phyloP scores from a whole-genome alignment of 2,797 vertebrate species.

The Australoheros facetus region DNA sequence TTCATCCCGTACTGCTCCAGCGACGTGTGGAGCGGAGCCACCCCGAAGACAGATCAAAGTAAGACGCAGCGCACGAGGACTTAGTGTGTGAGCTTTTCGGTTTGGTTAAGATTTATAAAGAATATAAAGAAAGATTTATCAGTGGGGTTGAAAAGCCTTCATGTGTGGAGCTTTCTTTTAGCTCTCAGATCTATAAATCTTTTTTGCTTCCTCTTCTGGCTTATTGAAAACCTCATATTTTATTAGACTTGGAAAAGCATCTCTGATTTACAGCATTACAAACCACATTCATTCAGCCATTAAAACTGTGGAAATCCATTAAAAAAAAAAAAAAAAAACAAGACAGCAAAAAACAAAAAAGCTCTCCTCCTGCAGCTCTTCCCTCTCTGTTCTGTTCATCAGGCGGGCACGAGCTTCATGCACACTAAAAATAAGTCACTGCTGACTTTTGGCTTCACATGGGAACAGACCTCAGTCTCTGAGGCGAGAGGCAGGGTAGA shows the following conservation, averaged over 20 bases:
- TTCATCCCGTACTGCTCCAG: conserved; percentile 98
- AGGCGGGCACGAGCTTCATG: neutral
- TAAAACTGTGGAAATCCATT: neutral
- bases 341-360: neutral
- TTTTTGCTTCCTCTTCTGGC: neutral
- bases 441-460: neutral
- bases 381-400: neutral
- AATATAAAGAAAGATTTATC: neutral
- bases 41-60: conserved; percentile 89
- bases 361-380: neutral
- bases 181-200: neutral
- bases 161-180: neutral
- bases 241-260: neutral
- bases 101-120: neutral
- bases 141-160: neutral
- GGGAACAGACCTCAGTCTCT: neutral
- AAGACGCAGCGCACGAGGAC: conserved; percentile 54
- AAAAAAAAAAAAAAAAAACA: fast-evolving
- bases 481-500: no score
- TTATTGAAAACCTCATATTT: conserved; percentile 1
- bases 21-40: conserved; percentile 93
- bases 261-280: neutral
- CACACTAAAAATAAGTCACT: neutral
- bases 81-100: neutral
- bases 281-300: neutral